Base-by-base conservation (phyloP, 2,888 invertebrate species). In the Macrosoma leucophasiata region DNA sequence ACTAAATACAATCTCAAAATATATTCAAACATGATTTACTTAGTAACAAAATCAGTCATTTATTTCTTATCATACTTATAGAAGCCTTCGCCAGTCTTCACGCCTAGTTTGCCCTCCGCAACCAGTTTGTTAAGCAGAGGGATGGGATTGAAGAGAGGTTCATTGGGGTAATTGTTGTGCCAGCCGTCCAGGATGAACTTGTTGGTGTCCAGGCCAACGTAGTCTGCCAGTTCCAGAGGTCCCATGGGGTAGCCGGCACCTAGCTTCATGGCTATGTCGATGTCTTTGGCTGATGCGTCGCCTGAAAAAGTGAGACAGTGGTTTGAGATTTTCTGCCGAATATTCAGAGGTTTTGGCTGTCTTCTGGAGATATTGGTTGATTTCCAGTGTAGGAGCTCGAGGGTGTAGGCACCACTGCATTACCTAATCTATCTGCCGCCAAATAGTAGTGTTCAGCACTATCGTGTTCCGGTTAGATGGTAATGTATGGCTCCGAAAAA, bases 241-340 rank as follows among this genome's bases (percentile, higher is more conserved):
- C 96, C 96, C 95, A 96, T 95, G 3, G 95, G 95, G 69, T 94
- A 89, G 0, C 93, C 92, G 8, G 94, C 94, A 4, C 96, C 96
- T 1, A 96, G 77, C 66, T 95, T 95, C 95, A 96, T 95, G 0
- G 94, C 95, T 6, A 86, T 90, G 57, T 96, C 96, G 36, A 96
- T 92, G 68, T 96, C 96, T 40, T 85, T 72, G 0, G 90, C 87
- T 3, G 90, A 85, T 0, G 91, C 91, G 65, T 91, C 91, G 14
- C 90, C 90, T 89, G 56, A 21, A 36, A 36, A 30, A 36, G 10
- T n/a, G n/a, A n/a, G n/a, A n/a, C n/a, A n/a, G n/a, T n/a, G n/a
- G n/a, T n/a, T n/a, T n/a, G n/a, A n/a, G n/a, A n/a, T n/a, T n/a
- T n/a, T n/a, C n/a, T n/a, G n/a, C n/a, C n/a, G n/a, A n/a, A n/a